Percentiles rank a stretch among this genome's conserved stretches.
Evolutionary conservation across 2,113 vertebrate genomes (phyloP).

Genomic region (Crypturellus undulatus): DNA sequence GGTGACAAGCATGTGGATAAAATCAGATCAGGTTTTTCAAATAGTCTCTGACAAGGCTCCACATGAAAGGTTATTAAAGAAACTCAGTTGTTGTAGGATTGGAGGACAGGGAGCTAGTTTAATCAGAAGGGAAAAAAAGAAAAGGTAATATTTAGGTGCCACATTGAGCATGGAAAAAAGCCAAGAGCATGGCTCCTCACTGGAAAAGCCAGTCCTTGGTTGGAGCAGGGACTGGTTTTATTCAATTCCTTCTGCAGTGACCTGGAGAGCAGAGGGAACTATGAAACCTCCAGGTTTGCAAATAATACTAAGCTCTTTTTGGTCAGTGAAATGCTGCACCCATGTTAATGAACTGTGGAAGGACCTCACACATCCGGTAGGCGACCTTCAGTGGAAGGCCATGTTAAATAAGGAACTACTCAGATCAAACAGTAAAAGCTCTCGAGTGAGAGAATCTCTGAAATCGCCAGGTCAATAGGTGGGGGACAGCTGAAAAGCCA

Average conservation of each 20-base stretch:
- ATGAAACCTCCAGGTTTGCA: not conserved
- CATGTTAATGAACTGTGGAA: not conserved
- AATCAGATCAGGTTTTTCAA: not conserved
- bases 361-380: not conserved
- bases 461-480: not conserved
- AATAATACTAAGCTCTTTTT: not conserved
- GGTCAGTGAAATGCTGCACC: not conserved
- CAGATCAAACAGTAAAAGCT: not conserved
- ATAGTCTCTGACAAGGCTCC: not conserved
- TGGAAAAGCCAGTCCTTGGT: no score
- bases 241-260: not conserved
- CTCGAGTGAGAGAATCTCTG: not conserved
- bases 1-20: not conserved
- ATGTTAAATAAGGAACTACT: accelerated
- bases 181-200: not conserved
- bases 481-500: not conserved
- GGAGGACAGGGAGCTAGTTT: not conserved
- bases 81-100: not conserved
- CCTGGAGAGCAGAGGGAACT: not conserved
- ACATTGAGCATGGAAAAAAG: not conserved
- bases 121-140: not conserved
- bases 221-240: not conserved
- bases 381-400: not conserved
- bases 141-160: not conserved
- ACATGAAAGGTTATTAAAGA: not conserved